Evolutionary conservation across 2,113 vertebrate species (phyloP), one percentile per base, ranked within the genome.

Genomic region (Pteruthius melanotis): DNA sequence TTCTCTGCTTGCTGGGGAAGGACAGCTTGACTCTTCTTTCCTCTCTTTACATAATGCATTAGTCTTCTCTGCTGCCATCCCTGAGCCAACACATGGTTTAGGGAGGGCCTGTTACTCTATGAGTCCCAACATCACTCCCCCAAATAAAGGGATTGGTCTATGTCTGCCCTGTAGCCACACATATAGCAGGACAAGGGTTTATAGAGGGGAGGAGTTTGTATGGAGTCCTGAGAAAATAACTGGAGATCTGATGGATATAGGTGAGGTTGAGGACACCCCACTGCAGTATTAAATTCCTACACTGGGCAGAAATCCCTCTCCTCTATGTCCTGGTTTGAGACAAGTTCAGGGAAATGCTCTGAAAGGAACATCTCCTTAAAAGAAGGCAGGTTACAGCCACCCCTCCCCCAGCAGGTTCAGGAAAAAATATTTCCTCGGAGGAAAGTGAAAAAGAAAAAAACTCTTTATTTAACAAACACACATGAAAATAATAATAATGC

Each of bases 81-180:
- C 33, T 3, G 10, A 66, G n/a, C 15, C 13, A 85, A 9, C 0
- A 1, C 13, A 9, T 3, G 11, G 3, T 49, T 66, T 57, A 16
- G 61, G 24, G 30, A 75, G n/a, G n/a, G 15, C 39, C 23, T 42
- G 31, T 35, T 24, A 20, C 24, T 42, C 56, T 56, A 3, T 19
- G 24, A 66, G 22, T 17, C 4, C 2, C 37, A 77, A 7, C 9
- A 23, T 20, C 42, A 59, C 20, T 15, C 27, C 35, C 27, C 28
- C 14, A 14, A 57, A 74, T 12, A 15, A 72, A 61, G 37, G 27
- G 60, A 15, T 35, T 40, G 33, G 33, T 22, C 27, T 68, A 9
- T 1, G 1, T n/a, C 37, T 76, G 19, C 40, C 49, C 24, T 11
- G 33, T 22, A 82, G 28, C 45, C 61, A 16, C 60, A 82, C 33